These are phyloP conservation scores for Zaprionus bogoriensis DNA, from an alignment of 2,888 invertebrate genomes.

Conservation along the genomic window DNA sequence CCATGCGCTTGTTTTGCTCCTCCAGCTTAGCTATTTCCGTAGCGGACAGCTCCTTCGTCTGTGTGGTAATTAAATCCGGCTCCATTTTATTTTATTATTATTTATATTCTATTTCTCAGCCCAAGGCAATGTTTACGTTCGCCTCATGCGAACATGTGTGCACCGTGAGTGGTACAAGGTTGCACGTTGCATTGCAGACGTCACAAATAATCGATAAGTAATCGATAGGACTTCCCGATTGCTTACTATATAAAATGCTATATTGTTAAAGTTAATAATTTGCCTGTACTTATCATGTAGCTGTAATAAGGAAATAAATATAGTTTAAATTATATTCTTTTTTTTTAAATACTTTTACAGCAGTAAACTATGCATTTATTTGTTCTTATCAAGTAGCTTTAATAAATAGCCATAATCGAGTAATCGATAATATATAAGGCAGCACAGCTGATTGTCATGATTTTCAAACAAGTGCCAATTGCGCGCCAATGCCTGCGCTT, in stretches of 20 bases:
- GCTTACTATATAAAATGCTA: too few relatives aligned
- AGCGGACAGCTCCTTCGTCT: slow-evolving; percentile 80
- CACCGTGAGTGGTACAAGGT: neutral
- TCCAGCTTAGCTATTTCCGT: slow-evolving; percentile 86
- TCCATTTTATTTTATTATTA: slow-evolving; percentile 28
- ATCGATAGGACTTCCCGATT: too few relatives aligned
- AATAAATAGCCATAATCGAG: too few relatives aligned
- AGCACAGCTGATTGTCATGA: neutral
- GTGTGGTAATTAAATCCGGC: slow-evolving; percentile 56
- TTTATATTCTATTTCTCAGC: neutral
- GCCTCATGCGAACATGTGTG: neutral
- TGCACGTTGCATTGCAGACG: neutral
- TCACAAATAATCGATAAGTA: too few relatives aligned
- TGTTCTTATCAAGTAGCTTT: too few relatives aligned
- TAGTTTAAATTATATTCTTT: too few relatives aligned
- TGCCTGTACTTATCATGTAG: too few relatives aligned
- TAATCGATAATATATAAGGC: neutral
- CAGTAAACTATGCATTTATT: too few relatives aligned
- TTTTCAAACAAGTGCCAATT: too few relatives aligned
- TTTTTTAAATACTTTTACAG: too few relatives aligned
- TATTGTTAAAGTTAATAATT: too few relatives aligned
- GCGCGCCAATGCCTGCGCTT: neutral
- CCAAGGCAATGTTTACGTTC: neutral
- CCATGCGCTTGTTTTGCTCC: slow-evolving; percentile 87
- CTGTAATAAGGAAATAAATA: too few relatives aligned